These are phyloP conservation scores for Plectrocnemia conspersa DNA, from an alignment of 1,140 invertebrate species.

Conservation along the genomic window DNA sequence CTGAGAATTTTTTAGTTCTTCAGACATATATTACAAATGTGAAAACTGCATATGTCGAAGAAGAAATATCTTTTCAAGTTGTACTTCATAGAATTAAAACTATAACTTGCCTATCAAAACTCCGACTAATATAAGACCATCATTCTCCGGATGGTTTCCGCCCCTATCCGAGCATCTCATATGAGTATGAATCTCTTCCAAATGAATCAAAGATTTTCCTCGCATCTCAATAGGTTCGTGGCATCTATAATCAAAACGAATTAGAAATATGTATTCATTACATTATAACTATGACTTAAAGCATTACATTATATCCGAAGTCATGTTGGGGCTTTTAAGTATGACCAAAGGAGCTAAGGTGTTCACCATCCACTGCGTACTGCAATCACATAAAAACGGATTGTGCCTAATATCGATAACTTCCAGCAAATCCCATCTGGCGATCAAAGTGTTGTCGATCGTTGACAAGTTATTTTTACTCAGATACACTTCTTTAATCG, in stretches of 20 bases:
- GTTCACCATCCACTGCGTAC: conserved; percentile 68
- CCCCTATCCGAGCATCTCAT: conserved; percentile 61
- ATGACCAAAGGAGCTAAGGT: conserved; percentile 51
- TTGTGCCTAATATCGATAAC: conserved; percentile 63
- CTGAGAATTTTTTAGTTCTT: background rate
- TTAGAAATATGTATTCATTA: conserved; percentile 20
- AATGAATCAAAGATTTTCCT: conserved; percentile 51
- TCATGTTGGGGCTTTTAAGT: conserved; percentile 30
- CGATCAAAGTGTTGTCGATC: conserved; percentile 55
- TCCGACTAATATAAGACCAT: conserved; percentile 61
- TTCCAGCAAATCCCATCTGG: conserved; percentile 62
- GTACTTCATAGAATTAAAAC: background rate
- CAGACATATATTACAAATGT: no score
- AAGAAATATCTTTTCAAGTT: no score
- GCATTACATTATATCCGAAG: conserved; percentile 33
- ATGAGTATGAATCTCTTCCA: conserved; percentile 51
- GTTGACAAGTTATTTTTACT: conserved; percentile 62
- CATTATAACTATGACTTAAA: conserved; percentile 23
- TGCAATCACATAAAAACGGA: conserved; percentile 69
- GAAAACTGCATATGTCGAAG: no score
- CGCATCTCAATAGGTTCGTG: conserved; percentile 57
- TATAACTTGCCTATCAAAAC: conserved; percentile 55
- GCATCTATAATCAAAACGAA: conserved; percentile 48
- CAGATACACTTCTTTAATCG: conserved; percentile 58
- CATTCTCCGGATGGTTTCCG: conserved; percentile 57